phyloP scores from a whole-genome alignment of 2,113 vertebrate species.

The Pycnonotus jocosus region DNA sequence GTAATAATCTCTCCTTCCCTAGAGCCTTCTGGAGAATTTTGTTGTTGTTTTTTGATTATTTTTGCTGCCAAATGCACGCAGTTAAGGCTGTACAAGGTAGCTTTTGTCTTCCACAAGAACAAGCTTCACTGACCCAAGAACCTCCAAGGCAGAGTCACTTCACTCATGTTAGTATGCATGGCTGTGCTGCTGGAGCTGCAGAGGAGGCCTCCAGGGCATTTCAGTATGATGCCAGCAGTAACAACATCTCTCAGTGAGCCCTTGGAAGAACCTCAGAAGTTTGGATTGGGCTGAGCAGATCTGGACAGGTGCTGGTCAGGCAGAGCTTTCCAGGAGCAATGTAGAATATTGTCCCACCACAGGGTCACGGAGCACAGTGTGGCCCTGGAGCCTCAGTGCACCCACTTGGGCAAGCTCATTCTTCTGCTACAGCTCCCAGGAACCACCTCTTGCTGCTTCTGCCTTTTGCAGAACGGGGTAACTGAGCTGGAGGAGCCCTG shows the following conservation, averaged over 20 bases:
- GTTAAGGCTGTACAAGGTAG: not conserved
- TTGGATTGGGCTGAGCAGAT: not conserved
- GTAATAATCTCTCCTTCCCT: not conserved
- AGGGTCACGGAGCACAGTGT: accelerated
- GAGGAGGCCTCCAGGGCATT: not conserved
- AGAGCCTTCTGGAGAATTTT: not conserved
- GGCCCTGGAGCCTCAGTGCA: not conserved
- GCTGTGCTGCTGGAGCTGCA: not conserved
- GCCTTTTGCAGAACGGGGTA: not conserved
- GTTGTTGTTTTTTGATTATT: not conserved
- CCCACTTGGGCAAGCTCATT: not conserved
- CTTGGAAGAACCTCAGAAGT: not conserved
- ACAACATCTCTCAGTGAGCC: not conserved
- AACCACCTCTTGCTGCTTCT: not conserved
- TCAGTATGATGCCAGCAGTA: not conserved
- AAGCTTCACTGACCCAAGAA: not conserved
- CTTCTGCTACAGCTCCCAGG: not conserved
- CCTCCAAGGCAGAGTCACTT: not conserved
- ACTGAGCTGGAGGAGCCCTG: not conserved
- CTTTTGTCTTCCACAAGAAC: not conserved
- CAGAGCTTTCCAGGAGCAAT: not conserved
- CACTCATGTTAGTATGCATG: not conserved
- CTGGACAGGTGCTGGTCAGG: not conserved
- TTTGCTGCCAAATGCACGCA: not conserved
- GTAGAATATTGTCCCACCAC: not conserved